These are phyloP conservation scores for Lasioglossum baleicum DNA, from an alignment of 1,140 invertebrate genomes.

Conservation along the genomic window DNA sequence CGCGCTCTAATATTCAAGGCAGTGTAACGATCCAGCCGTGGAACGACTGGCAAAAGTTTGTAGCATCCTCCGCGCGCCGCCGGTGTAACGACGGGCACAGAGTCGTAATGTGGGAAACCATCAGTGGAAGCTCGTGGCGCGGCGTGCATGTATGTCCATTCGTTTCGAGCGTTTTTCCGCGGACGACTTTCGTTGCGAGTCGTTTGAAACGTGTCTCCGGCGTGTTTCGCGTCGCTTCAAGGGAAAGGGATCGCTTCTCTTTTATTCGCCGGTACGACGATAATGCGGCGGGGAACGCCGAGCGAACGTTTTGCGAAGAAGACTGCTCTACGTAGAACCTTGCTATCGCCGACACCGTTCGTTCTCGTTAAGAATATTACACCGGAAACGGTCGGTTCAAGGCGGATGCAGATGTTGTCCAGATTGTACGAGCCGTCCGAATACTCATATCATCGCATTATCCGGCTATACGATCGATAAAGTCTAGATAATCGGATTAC, in stretches of 20 bases:
- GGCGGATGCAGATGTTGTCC: slow-evolving; percentile 28
- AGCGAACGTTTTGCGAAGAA: background rate
- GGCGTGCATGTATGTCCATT: background rate
- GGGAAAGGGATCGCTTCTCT: slow-evolving; percentile 19
- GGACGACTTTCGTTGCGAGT: slow-evolving; percentile 1
- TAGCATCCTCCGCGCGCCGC: background rate
- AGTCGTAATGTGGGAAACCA: slow-evolving; percentile 17
- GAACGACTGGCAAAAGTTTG: slow-evolving; percentile 18
- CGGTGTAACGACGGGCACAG: background rate
- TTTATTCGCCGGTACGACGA: slow-evolving; percentile 1
- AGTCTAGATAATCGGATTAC: slow-evolving; percentile 38
- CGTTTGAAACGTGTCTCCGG: slow-evolving; percentile 17
- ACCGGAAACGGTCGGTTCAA: slow-evolving; percentile 11
- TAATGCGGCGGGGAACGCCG: background rate
- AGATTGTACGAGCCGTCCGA: slow-evolving; percentile 6
- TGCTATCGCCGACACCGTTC: background rate
- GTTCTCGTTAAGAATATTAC: slow-evolving; percentile 37
- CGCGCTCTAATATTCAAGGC: slow-evolving; percentile 2
- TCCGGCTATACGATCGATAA: slow-evolving; percentile 24
- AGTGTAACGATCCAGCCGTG: background rate
- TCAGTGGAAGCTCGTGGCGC: background rate
- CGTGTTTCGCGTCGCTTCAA: slow-evolving; percentile 14
- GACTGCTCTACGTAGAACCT: no score
- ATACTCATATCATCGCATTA: slow-evolving; percentile 31
- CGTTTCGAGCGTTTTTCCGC: slow-evolving; percentile 1